Evolutionary conservation across 92 coral and sea anemone species (phyloP), one percentile per base, ranked within the genome.

Genomic region (Chrysogorgia sp.): DNA sequence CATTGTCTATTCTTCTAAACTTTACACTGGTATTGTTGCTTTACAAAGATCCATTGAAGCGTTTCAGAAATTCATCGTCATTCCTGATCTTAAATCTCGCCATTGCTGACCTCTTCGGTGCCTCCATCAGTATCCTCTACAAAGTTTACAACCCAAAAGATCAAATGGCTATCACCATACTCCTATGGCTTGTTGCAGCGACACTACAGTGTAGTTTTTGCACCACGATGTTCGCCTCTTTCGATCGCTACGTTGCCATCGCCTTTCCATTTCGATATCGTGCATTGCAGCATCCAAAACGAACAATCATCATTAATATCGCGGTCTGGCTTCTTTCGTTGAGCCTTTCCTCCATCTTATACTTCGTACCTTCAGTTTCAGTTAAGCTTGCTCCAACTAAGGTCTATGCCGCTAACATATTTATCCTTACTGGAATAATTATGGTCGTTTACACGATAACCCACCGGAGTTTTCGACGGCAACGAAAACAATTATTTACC

Each of bases 11-110:
- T 23, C 31, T 71, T 45, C 63, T 71, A 1, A 71, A 71, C 58
- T 71, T 41, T 28, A 47, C 45, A 32, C 52, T 71, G 37, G 13
- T 71, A 17, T 52, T 56, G 45, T 47, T 71, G 64, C 56, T 71
- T 12, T 71, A 71, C 40, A 71, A 52, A 71, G 78, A 71, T 53
- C 78, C 78, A 10, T 71, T 71, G 21, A 71, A 71, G 40, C 56
- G 63, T 21, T 53, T 71, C 58, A 32, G 78, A 43, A 71, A 56
- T 30, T 22, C 63, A 5, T 71, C 78, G 2, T 50, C 78, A 37
- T 35, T 50, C n/a, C 26, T 71, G 22, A 55, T 71, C 35, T 26
- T 34, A 1, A 50, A 20, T 50, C 78, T 71, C n/a, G 78, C 78
- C 7, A n/a, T 48, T 30, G 32, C 49, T 19, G 78, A 71, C 32